Evolutionary conservation across 2,113 vertebrate genomes (phyloP), one percentile per base, ranked within the genome.

Genomic region (Telmatochromis brachygnathus): DNA sequence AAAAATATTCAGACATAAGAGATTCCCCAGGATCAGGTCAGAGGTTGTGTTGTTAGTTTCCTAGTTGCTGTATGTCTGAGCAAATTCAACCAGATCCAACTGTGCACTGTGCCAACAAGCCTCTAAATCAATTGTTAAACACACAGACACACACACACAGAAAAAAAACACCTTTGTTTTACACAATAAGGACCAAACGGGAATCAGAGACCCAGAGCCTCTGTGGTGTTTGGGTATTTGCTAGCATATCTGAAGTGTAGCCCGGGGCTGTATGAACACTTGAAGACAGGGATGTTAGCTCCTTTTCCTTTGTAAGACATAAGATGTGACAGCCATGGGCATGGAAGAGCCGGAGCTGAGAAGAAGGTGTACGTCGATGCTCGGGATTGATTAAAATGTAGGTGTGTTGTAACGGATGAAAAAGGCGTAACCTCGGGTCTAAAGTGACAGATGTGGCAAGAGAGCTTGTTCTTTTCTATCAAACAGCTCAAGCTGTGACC

Each of bases 161-260:
- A 26, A 8, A 3, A 65, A 9, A 45, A 15, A 1, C n/a, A 19
- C 17, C 30, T 92, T 85, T 88, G 81, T 86, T 86, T 89, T 68
- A 87, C 68, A 86, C 88, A 89, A 79, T 33, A 60, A 84, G 65
- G 14, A 28, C 65, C 39, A 26, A 55, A 75, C 1, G 79, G 23
- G 58, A 89, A 84, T 60, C 33, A 49, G 56, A 91, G 58, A 89
- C 45, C 55, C n/a, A 45, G 45, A 88, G 86, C 85, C 26, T 87
- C 83, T 26, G 60, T 33, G 75, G 53, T 79, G 81, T 89, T 87
- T 45, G 84, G 75, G 51, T 90, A 85, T 90, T 90, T 86, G 80
- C 70, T 80, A 58, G 37, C 62, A 82, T 77, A 68, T 87, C 62
- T 84, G 70, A 90, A 54, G 58, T 49, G 10, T 81, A 82, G 91